A percentile compares a stretch with the other conserved stretches of the same genome.
These are phyloP conservation scores for Nycticryphes semicollaris DNA, from an alignment of 2,113 vertebrate genomes.

Conservation along the genomic window DNA sequence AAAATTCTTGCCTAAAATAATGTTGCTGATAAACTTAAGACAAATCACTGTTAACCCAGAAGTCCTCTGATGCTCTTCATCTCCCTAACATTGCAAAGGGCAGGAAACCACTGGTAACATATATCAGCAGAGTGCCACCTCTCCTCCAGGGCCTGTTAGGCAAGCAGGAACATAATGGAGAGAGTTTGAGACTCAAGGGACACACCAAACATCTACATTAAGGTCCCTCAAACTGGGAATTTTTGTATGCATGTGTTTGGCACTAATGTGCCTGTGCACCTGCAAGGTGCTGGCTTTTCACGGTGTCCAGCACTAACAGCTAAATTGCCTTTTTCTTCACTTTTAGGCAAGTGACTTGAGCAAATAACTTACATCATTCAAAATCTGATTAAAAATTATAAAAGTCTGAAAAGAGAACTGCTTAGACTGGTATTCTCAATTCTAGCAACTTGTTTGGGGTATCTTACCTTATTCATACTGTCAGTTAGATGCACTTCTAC, in stretches of 20 bases:
- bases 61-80: neutral
- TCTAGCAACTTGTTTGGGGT: neutral
- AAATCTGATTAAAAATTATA: neutral
- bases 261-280: neutral
- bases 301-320: neutral
- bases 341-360: neutral
- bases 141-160: neutral
- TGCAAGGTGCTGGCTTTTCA: neutral
- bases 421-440: neutral
- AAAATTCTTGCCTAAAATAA: neutral
- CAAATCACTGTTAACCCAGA: neutral
- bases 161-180: neutral
- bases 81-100: neutral
- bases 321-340: neutral
- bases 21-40: neutral
- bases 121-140: neutral
- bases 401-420: neutral
- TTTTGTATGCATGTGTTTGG: neutral
- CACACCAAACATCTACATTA: neutral
- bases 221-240: neutral
- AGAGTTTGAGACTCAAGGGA: neutral
- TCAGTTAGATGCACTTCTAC: neutral
- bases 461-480: neutral
- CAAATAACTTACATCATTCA: neutral
- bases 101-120: neutral